Evolutionary conservation across 1,140 invertebrate species (phyloP), one percentile per base, ranked within the genome.

Genomic region (Drosophila suzukii): DNA sequence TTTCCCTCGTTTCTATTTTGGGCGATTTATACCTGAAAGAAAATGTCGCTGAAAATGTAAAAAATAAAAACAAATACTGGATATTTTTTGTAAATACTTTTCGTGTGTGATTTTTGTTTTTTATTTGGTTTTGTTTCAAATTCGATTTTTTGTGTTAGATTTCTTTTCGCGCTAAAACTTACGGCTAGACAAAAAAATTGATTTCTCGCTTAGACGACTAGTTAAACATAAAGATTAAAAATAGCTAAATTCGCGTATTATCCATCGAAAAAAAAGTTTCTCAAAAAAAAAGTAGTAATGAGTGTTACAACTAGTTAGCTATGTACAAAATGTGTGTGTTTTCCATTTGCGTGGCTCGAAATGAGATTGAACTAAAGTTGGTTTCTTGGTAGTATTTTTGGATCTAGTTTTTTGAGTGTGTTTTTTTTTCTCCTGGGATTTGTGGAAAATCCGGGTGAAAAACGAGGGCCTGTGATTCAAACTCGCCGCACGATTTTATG

Each of bases 401-500:
- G 38, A 39, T 39, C 11, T 12, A 13, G 11, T 13, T 11, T 4
- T 38, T 3, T 39, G 8, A 1, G 15, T 17, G 15, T 44, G 20
- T 36, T 49, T 43, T 17, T 13, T 50, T 43, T 56, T 50, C 27
- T 36, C 36, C 20, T 17, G 20, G 34, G 63, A 47, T 71, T 71
- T 71, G 36, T 34, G 17, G 3, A 24, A 60, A 46, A 34, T 72
- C 67, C 36, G 13, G n/a, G 11, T 38, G 56, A 74, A 61, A 72
- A 61, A 71, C 51, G 61, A 49, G 43, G 47, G 58, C 67, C 62
- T 55, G 36, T 36, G 20, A 27, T 47, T 70, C 81, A 75, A 88
- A 88, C 88, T 91, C 89, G 36, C 70, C 78, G 73, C 72, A 85
- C 81, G 89, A 77, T 84, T 91, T 91, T 91, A 91, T 91, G 88